A percentile compares a stretch with the other conserved stretches of the same genome.
Evolutionary conservation across 2,888 invertebrate species (phyloP).

Genomic region (Camponotus fellah): DNA sequence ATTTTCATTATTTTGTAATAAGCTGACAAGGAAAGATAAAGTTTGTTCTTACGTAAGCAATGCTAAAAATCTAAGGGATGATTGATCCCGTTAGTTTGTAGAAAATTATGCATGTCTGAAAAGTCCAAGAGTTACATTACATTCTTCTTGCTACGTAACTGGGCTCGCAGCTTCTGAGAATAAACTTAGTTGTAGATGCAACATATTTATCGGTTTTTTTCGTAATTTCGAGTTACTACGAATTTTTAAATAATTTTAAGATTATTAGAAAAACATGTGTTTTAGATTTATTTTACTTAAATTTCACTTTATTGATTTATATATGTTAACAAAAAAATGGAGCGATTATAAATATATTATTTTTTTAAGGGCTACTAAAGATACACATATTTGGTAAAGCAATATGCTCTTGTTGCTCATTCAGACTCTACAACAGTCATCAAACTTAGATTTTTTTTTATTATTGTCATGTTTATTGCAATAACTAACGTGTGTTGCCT

Average conservation of each 20-base stretch:
- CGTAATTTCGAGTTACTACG: conserved; percentile 17
- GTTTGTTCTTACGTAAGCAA: conserved; percentile 36
- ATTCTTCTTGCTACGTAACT: conserved; percentile 83
- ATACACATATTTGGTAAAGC: conserved; percentile 37
- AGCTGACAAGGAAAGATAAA: conserved; percentile 40
- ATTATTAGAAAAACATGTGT: conserved; percentile 27
- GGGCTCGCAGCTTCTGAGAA: conserved; percentile 65
- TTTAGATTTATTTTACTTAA: conserved; percentile 60
- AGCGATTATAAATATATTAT: conserved; percentile 57
- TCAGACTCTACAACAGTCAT: neutral
- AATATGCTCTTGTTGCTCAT: conserved; percentile 30
- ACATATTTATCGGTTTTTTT: conserved; percentile 42
- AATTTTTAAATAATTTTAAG: conserved; percentile 51
- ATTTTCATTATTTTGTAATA: conserved; percentile 29
- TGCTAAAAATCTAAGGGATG: conserved; percentile 32
- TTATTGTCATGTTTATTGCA: conserved; percentile 1
- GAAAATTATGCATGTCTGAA: conserved; percentile 34
- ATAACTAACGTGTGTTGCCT: conserved; percentile 24
- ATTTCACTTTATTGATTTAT: conserved; percentile 67
- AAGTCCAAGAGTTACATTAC: conserved; percentile 78
- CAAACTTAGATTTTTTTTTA: conserved; percentile 16
- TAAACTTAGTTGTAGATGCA: conserved; percentile 39
- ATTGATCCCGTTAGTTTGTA: conserved; percentile 33
- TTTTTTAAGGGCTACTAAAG: conserved; percentile 31
- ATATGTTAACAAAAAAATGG: conserved; percentile 71